phyloP scores from a whole-genome alignment of 2,113 vertebrate species.

The Dinomys branickii region DNA sequence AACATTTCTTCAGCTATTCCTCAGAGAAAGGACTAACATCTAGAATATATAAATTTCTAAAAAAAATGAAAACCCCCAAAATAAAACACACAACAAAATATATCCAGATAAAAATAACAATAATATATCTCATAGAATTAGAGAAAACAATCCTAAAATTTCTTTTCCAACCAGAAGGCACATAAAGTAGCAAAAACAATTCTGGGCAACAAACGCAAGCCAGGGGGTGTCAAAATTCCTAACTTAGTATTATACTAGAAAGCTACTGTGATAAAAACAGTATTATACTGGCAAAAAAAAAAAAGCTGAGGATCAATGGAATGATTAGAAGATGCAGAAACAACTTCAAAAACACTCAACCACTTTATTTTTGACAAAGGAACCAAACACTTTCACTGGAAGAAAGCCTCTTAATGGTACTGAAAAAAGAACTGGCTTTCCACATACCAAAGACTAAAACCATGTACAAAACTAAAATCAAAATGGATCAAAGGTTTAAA shows the following conservation, averaged over 20 bases:
- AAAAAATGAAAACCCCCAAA: too few relatives aligned
- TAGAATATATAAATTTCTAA: too few relatives aligned
- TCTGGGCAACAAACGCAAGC: neutral
- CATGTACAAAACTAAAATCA: neutral
- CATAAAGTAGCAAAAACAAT: neutral
- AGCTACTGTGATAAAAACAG: neutral
- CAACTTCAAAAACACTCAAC: neutral
- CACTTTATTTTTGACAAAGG: neutral
- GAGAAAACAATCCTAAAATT: neutral
- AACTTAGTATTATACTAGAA: neutral
- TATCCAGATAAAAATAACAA: neutral
- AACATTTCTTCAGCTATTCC: too few relatives aligned
- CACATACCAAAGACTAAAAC: neutral
- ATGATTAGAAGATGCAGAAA: neutral
- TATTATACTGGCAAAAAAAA: neutral
- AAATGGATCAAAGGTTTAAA: neutral
- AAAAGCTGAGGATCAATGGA: neutral
- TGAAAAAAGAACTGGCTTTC: neutral
- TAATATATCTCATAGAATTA: neutral
- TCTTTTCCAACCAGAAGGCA: neutral
- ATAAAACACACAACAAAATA: too few relatives aligned
- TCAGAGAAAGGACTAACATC: too few relatives aligned
- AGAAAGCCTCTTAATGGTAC: neutral
- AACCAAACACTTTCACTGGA: neutral
- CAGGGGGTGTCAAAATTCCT: neutral